A percentile compares a stretch with the other conserved stretches of the same genome.
phyloP scores from a whole-genome alignment of 2,888 invertebrate species.

The Keiferia lycopersicella region DNA sequence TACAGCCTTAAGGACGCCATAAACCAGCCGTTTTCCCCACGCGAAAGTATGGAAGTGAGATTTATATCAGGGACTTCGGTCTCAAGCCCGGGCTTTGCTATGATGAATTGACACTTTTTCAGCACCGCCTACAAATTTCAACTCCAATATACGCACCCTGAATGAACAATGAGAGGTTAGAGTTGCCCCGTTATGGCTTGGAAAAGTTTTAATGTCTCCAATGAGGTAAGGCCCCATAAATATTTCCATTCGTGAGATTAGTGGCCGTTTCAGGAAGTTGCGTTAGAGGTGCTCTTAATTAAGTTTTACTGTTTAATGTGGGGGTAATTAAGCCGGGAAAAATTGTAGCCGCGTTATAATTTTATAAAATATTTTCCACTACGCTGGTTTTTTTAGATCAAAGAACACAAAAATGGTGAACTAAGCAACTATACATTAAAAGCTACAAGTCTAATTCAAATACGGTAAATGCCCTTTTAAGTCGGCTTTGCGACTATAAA shows the following conservation, averaged over 20 bases:
- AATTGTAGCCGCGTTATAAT: neutral
- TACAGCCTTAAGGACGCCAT: conserved; percentile 82
- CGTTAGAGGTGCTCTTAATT: conserved; percentile 53
- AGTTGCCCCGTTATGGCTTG: conserved; percentile 67
- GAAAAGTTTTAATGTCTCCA: conserved; percentile 77
- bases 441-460: conserved; percentile 15
- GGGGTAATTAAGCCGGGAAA: conserved; percentile 20
- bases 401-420: neutral
- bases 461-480: conserved; percentile 20
- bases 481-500: conserved; percentile 11
- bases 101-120: conserved; percentile 82
- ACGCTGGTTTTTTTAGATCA: neutral
- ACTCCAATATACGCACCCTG: conserved; percentile 76
- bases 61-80: conserved; percentile 78
- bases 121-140: conserved; percentile 77
- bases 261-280: conserved; percentile 63
- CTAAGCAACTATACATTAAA: conserved; percentile 7
- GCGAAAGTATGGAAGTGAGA: conserved; percentile 81
- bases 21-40: conserved; percentile 80
- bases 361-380: conserved; percentile 1
- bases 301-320: conserved; percentile 43
- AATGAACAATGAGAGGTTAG: conserved; percentile 76
- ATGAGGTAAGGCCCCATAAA: conserved; percentile 74
- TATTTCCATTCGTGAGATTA: conserved; percentile 70
- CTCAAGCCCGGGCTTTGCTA: conserved; percentile 76